phyloP scores from a whole-genome alignment of 2,113 vertebrate species.

The Spilogale gracilis region DNA sequence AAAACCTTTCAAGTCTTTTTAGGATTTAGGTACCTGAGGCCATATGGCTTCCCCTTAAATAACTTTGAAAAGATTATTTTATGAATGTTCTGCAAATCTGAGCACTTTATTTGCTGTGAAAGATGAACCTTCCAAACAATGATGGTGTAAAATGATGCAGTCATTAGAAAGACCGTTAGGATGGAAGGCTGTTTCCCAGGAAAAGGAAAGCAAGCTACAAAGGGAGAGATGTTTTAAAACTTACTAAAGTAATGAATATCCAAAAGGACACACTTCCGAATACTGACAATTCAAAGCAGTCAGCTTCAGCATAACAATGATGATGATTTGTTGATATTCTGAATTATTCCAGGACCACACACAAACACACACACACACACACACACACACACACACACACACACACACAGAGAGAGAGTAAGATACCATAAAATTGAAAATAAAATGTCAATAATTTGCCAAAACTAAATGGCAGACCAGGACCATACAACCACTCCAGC shows the following conservation, averaged over 20 bases:
- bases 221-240: background rate
- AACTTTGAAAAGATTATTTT: background rate
- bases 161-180: background rate
- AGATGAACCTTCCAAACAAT: background rate
- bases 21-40: background rate
- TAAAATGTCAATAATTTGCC: background rate
- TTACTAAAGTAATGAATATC: background rate
- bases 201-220: background rate
- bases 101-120: background rate
- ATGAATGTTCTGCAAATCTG: background rate
- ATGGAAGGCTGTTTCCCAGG: background rate
- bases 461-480: background rate
- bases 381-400: background rate
- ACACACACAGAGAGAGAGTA: background rate
- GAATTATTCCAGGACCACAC: background rate
- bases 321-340: background rate
- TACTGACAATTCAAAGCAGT: background rate
- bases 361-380: background rate
- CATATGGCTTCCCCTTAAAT: background rate
- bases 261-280: background rate
- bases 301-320: background rate
- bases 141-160: background rate
- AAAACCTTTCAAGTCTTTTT: background rate
- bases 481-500: background rate
- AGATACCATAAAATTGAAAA: background rate